phyloP scores from a whole-genome alignment of 2,113 vertebrate genomes.

The Chaetorhynchus papuensis region DNA sequence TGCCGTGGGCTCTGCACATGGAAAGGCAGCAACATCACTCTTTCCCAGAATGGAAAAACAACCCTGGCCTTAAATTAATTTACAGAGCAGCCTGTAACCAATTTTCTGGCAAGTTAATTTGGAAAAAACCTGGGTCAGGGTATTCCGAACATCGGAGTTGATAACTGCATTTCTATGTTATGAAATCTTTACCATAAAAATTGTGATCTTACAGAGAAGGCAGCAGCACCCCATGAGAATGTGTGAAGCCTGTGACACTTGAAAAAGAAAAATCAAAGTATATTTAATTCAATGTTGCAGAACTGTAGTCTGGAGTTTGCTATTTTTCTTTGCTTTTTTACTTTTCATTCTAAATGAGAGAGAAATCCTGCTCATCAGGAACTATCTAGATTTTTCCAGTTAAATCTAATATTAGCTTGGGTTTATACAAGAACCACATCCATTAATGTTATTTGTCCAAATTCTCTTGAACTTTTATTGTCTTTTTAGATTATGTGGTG shows the following conservation, averaged over 20 bases:
- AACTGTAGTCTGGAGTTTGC: background rate
- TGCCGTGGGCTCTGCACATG: background rate
- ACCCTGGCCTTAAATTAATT: background rate
- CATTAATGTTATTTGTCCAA: background rate
- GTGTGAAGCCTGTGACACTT: background rate
- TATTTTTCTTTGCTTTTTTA: background rate
- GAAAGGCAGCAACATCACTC: background rate
- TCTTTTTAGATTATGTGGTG: background rate
- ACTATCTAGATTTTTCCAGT: background rate
- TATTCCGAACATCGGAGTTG: background rate
- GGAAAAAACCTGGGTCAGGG: background rate
- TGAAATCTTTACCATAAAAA: background rate
- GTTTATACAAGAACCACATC: background rate
- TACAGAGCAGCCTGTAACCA: background rate
- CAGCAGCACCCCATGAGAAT: background rate
- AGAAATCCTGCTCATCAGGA: background rate
- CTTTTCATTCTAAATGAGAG: background rate
- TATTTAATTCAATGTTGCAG: background rate
- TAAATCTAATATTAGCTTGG: background rate
- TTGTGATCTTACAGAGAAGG: background rate
- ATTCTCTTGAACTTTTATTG: background rate
- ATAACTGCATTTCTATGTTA: background rate
- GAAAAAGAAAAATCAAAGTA: background rate
- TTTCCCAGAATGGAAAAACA: background rate
- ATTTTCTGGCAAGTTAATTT: background rate